Conservation (phyloP, 1,140 invertebrate genomes). For the Parapsyche elsis region DNA sequence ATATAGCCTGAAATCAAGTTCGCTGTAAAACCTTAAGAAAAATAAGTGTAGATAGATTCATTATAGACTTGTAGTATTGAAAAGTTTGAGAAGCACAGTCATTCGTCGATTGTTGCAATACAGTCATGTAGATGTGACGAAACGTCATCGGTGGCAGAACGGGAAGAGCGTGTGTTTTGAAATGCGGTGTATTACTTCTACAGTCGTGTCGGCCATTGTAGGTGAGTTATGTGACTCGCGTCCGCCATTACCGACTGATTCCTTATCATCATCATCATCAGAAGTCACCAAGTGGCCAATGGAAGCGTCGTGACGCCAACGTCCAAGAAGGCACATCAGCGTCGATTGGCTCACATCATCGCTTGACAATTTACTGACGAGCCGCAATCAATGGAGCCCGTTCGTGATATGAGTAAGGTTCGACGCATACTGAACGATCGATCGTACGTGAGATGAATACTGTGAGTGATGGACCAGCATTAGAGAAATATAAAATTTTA, state of each 20-base stretch:
- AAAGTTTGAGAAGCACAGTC: conserved; percentile 29
- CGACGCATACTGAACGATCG: background rate
- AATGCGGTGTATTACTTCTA: background rate
- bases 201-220: conserved; percentile 2
- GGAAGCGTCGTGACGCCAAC: background rate
- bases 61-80: background rate
- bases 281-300: background rate
- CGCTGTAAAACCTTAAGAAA: no score
- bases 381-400: background rate
- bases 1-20: no score
- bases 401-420: no score
- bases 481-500: no score
- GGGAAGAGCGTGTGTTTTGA: conserved; percentile 5
- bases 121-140: conserved; percentile 15
- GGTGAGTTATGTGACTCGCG: conserved; percentile 23
- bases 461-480: no score
- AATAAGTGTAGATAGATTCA: no score
- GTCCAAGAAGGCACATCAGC: background rate
- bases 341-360: conserved; percentile 9
- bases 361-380: background rate
- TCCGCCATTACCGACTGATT: conserved; percentile 6
- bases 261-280: background rate
- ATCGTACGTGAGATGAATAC: background rate
- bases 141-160: conserved; percentile 19
- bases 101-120: conserved; percentile 13